Evolutionary conservation across 2,888 invertebrate species (phyloP), one percentile per base, ranked within the genome.

Genomic region (Strigamia crassipes): DNA sequence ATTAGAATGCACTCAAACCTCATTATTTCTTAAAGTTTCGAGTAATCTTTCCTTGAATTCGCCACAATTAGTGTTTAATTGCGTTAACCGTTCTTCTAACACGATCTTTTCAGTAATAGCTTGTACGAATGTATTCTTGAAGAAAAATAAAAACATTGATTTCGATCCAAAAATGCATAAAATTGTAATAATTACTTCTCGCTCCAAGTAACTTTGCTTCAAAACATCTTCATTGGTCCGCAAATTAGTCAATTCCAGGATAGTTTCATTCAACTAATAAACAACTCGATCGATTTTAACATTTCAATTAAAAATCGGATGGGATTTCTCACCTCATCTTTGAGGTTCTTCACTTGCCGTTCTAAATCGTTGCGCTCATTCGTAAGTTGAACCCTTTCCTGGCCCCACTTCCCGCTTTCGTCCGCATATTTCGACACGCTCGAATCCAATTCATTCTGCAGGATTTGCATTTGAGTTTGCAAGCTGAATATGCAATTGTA

Each of bases 21-120:
- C 79, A 21, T 79, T 79, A 41, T 34, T 42, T 41, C 79, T n/a
- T 42, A 79, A 21, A 21, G 42, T 42, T 42, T 79, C 79, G 15
- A 79, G 79, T 27, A 79, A 79, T 21, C 46, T 13, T 23, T 41
- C 79, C 41, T 27, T 41, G 27, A 79, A 42, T 27, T 79, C 42
- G 27, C 21, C 15, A n/a, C 79, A 79, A 41, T 38, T 41, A 41
- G n/a, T 42, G 12, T 3, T 42, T 79, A 38, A 8, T 10, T 41
- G 79, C 38, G 15, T 27, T 18, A 78, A n/a, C 31, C 23, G 34
- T 34, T 78, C 78, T 15, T 78, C 78, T 27, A 78, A 10, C 31
- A 31, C n/a, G 13, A 23, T 5, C n/a, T 18, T 78, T 10, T 41
- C n/a, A 15, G n/a, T 13, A 10, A 41, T 31, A 78, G 78, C 78